A percentile compares a stretch with the other conserved stretches of the same genome.
Conservation (phyloP, 2,113 vertebrate species). For the Bufo bufo region DNA sequence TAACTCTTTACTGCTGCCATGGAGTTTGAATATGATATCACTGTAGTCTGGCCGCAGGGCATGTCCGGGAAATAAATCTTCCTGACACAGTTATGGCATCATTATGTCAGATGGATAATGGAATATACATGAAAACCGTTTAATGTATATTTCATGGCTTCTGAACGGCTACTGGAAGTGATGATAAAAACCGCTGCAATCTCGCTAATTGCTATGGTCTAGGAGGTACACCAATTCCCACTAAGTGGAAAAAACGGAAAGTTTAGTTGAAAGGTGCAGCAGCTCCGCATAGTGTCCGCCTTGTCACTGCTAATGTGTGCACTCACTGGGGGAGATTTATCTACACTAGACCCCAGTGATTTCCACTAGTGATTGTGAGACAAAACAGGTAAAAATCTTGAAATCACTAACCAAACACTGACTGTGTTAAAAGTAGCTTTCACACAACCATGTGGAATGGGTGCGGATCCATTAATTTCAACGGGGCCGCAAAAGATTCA, state of each 20-base stretch:
- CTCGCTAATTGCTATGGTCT: neutral
- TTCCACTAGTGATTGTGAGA: too few species aligned
- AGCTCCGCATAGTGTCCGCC: neutral
- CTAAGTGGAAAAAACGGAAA: too few species aligned
- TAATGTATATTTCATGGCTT: slow-evolving; percentile 23
- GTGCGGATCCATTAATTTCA: too few species aligned
- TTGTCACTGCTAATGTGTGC: neutral
- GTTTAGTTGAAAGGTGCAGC: neutral
- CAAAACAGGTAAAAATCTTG: too few species aligned
- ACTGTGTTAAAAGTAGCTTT: too few species aligned
- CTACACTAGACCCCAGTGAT: too few species aligned
- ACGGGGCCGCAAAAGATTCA: too few species aligned
- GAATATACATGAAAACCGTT: neutral
- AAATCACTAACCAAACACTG: too few species aligned
- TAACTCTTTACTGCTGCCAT: neutral
- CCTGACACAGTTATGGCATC: slow-evolving; percentile 8
- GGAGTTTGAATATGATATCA: neutral
- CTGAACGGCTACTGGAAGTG: slow-evolving; percentile 21
- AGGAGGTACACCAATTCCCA: too few species aligned
- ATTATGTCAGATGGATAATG: slow-evolving; percentile 32
- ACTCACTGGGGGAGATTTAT: neutral
- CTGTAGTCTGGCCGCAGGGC: neutral
- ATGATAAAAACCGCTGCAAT: slow-evolving; percentile 21
- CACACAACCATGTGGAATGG: too few species aligned
- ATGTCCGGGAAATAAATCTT: slow-evolving; percentile 20